These are phyloP conservation scores for Scleropages formosus DNA, from an alignment of 2,797 vertebrate species.

Conservation along the genomic window DNA sequence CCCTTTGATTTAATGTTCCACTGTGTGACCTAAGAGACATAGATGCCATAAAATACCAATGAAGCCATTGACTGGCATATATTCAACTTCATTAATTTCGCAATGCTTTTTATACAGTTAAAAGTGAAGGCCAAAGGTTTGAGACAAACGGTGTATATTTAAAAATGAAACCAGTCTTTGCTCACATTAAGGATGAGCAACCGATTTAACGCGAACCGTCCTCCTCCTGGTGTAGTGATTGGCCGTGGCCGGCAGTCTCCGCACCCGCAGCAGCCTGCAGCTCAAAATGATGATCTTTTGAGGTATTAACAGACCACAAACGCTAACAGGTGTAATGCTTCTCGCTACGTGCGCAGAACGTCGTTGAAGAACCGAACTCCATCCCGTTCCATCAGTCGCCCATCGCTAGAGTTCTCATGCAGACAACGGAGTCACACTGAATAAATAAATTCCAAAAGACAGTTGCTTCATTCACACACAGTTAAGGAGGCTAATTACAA, in stretches of 20 bases:
- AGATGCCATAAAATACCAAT: neutral
- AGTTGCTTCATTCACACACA: neutral
- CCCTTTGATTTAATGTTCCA: too few species aligned
- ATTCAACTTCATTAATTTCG: slow-evolving; percentile 3
- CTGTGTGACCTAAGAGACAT: neutral
- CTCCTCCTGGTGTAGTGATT: too few species aligned
- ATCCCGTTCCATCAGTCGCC: neutral
- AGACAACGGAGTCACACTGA: neutral
- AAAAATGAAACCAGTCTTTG: neutral
- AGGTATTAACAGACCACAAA: slow-evolving; percentile 26
- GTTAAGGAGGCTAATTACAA: neutral
- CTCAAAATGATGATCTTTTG: neutral
- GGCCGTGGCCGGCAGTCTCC: neutral
- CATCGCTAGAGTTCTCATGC: neutral
- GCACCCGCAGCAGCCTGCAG: neutral
- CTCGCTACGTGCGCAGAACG: neutral
- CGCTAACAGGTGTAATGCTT: neutral
- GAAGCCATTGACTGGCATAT: slow-evolving; percentile 21
- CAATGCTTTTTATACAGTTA: slow-evolving; percentile 8
- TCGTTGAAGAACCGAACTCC: neutral
- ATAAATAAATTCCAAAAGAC: slow-evolving; percentile 6
- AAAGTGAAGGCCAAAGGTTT: neutral
- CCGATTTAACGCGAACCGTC: too few species aligned
- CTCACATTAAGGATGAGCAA: too few species aligned
- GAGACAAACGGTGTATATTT: neutral